These are phyloP conservation scores for Antheraea assamensis DNA, from an alignment of 2,888 invertebrate species.

Conservation along the genomic window DNA sequence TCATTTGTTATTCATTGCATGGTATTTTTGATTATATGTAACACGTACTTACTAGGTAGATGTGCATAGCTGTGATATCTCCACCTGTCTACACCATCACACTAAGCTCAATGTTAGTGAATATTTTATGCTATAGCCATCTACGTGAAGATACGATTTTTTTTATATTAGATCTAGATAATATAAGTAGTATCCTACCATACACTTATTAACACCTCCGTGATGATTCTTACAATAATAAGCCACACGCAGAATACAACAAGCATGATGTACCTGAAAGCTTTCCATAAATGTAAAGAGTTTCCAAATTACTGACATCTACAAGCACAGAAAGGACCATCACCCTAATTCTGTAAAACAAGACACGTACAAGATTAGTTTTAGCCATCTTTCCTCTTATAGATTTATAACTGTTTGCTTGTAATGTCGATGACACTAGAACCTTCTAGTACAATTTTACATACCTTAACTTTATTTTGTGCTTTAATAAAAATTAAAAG, in stretches of 20 bases:
- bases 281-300: neutral
- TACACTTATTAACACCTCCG: neutral
- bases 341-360: neutral
- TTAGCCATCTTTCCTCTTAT: neutral
- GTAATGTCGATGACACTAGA: neutral
- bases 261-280: neutral
- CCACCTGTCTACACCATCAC: too few relatives aligned
- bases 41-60: too few relatives aligned
- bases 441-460: neutral
- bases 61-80: too few relatives aligned
- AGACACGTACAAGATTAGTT: neutral
- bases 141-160: too few relatives aligned
- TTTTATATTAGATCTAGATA: too few relatives aligned
- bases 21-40: too few relatives aligned
- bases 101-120: too few relatives aligned
- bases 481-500: neutral
- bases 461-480: neutral
- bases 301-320: neutral
- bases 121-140: too few relatives aligned
- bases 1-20: too few relatives aligned
- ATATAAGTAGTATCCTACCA: neutral
- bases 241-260: neutral
- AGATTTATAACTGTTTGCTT: neutral
- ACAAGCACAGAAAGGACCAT: neutral
- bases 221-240: neutral